Conservation (phyloP, 2,888 invertebrate species). For the Nomada lathburiana region DNA sequence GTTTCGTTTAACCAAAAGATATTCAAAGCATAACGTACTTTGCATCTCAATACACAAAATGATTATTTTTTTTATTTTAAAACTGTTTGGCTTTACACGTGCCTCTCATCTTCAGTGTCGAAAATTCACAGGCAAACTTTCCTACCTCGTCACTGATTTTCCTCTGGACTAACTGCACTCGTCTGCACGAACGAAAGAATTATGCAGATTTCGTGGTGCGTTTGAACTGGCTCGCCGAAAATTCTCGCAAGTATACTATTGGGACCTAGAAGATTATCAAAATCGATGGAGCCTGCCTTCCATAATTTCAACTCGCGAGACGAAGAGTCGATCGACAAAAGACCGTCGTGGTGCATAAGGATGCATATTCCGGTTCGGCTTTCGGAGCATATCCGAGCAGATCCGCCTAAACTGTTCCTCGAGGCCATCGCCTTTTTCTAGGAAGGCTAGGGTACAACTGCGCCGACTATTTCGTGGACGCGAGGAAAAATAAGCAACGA, state of each 20-base stretch:
- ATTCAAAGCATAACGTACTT: too few species aligned
- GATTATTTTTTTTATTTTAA: too few species aligned
- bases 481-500: conserved; percentile 27
- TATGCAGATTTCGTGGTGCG: conserved; percentile 68
- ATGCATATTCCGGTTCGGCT: conserved; percentile 63
- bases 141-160: not conserved
- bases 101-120: not conserved
- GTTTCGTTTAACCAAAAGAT: too few species aligned
- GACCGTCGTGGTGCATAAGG: conserved; percentile 56
- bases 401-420: conserved; percentile 63
- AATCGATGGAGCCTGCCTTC: conserved; percentile 68
- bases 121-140: not conserved
- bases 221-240: conserved; percentile 59
- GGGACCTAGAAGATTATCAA: conserved; percentile 70
- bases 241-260: conserved; percentile 71
- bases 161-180: conserved; percentile 29
- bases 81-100: not conserved
- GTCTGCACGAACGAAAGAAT: conserved; percentile 52
- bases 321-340: conserved; percentile 40
- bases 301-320: conserved; percentile 63
- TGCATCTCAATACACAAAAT: too few species aligned
- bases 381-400: conserved; percentile 27
- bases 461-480: conserved; percentile 46
- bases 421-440: conserved; percentile 68
- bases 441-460: conserved; percentile 64